phyloP scores from a whole-genome alignment of 1,140 invertebrate genomes.

The Adoxophyes honmai region DNA sequence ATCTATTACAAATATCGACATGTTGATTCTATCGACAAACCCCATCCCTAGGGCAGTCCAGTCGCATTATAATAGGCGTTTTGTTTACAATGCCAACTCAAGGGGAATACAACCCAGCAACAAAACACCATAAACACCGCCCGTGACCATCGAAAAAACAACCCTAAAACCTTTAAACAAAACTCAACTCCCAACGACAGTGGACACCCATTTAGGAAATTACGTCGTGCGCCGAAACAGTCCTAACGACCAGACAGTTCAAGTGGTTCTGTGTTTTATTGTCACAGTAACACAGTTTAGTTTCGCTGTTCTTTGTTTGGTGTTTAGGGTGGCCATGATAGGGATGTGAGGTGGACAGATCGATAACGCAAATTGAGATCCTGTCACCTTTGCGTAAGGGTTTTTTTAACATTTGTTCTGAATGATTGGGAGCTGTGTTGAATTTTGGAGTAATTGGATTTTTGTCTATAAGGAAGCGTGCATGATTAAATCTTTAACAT shows the following conservation, averaged over 20 bases:
- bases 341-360: constrained; percentile 26
- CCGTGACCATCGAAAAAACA: constrained; percentile 21
- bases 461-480: no score
- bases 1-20: not conserved
- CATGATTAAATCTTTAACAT: no score
- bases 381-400: constrained; percentile 31
- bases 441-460: constrained; percentile 7
- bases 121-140: constrained; percentile 25
- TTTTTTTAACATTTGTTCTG: constrained; percentile 9
- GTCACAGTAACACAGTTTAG: no score
- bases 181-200: constrained; percentile 19
- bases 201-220: constrained; percentile 19
- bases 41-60: constrained; percentile 35
- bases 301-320: no score
- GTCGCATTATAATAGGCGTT: constrained; percentile 68
- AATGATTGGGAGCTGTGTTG: not conserved
- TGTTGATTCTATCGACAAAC: not conserved
- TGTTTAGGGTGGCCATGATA: constrained; percentile 1
- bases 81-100: constrained; percentile 69
- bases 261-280: constrained; percentile 22
- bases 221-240: constrained; percentile 9
- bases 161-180: constrained; percentile 25
- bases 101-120: constrained; percentile 41
- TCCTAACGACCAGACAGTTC: constrained; percentile 15
- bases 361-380: constrained; percentile 50